A percentile compares a stretch with the other conserved stretches of the same genome.
Conservation (phyloP, 2,888 invertebrate genomes). For the Phragmatobia fuliginosa region DNA sequence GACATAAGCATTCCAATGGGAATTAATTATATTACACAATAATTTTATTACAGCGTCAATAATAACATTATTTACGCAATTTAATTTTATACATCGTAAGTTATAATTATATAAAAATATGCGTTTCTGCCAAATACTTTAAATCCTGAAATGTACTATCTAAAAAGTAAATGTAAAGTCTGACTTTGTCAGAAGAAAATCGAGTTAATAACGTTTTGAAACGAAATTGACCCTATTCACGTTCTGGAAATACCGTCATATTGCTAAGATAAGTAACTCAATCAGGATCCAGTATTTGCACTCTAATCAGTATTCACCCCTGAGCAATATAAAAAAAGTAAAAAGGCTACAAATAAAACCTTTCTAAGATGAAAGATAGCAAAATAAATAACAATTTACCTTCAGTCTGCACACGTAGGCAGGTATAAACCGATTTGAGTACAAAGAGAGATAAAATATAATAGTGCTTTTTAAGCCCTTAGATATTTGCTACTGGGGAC, state of each 20-base stretch:
- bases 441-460: not conserved
- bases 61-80: no score
- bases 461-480: not conserved
- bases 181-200: not conserved
- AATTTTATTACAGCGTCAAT: no score
- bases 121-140: no score
- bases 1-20: no score
- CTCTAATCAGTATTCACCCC: conserved; percentile 41
- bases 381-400: conserved; percentile 15
- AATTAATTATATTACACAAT: no score
- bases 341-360: conserved; percentile 36
- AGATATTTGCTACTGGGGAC: not conserved
- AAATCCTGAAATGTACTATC: not conserved
- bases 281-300: conserved; percentile 20
- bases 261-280: conserved; percentile 18
- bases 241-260: conserved; percentile 12
- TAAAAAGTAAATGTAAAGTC: no score
- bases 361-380: conserved; percentile 30
- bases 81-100: no score
- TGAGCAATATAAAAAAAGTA: conserved; percentile 29
- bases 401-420: conserved; percentile 7
- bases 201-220: not conserved
- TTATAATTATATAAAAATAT: no score
- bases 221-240: conserved; percentile 6
- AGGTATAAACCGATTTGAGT: not conserved